These are phyloP conservation scores for Psettodes erumei DNA, from an alignment of 2,113 vertebrate genomes.

Conservation along the genomic window DNA sequence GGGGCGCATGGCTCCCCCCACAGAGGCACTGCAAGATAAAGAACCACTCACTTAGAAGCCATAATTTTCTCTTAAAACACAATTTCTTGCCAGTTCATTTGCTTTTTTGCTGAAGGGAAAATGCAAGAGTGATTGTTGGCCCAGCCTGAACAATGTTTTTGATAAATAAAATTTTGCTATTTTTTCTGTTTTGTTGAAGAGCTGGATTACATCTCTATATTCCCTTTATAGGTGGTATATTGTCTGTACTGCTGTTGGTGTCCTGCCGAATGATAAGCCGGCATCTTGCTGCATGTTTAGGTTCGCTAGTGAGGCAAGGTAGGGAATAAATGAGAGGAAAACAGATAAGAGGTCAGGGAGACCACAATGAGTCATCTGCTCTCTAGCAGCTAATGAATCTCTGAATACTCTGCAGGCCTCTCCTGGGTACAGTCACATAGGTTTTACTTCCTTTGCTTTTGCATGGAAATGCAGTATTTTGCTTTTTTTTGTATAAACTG, in stretches of 20 bases:
- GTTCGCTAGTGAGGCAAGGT: conserved; percentile 54
- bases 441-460: conserved; percentile 48
- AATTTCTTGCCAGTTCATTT: conserved; percentile 72
- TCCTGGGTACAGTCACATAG: conserved; percentile 52
- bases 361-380: conserved; percentile 76
- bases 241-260: conserved; percentile 46
- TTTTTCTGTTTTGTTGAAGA: conserved; percentile 64
- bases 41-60: conserved; percentile 64
- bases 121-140: conserved; percentile 58
- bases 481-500: conserved; percentile 27
- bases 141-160: conserved; percentile 49
- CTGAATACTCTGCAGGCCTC: conserved; percentile 67
- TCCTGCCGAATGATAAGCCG: conserved; percentile 70
- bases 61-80: conserved; percentile 75
- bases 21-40: conserved; percentile 59
- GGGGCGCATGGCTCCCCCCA: conserved; percentile 37
- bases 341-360: conserved; percentile 78
- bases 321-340: conserved; percentile 77
- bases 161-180: conserved; percentile 62
- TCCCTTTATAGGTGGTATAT: conserved; percentile 46
- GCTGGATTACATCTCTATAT: conserved; percentile 64
- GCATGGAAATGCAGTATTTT: conserved; percentile 58
- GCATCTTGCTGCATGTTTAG: conserved; percentile 64
- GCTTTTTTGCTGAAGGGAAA: conserved; percentile 55
- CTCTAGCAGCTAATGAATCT: conserved; percentile 79